Evolutionary conservation across 2,797 vertebrate species (phyloP).

Genomic region (Champsocephalus esox): DNA sequence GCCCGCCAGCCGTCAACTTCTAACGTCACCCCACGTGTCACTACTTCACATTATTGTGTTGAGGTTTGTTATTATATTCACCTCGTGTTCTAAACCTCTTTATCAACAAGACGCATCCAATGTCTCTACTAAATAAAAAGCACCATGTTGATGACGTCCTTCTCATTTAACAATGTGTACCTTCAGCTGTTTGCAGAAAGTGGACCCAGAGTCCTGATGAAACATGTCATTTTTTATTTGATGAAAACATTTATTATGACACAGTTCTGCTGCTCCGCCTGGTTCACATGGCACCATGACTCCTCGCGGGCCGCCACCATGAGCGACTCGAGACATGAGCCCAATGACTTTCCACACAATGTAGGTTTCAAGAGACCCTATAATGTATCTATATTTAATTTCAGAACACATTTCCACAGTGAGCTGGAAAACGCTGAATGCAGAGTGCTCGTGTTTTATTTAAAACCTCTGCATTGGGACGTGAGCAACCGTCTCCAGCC

Average conservation of each 20-base stretch:
- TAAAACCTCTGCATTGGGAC: not conserved
- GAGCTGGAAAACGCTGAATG: not conserved
- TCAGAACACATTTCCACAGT: not conserved
- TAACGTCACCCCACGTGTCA: no score
- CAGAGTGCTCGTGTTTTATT: not conserved
- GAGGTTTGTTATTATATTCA: not conserved
- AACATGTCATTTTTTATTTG: conserved; percentile 79
- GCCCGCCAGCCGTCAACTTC: no score
- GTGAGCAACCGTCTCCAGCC: not conserved
- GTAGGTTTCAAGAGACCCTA: not conserved
- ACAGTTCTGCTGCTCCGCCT: conserved; percentile 60
- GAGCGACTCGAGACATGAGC: not conserved
- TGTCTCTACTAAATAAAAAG: not conserved
- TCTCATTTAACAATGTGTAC: not conserved
- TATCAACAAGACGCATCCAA: not conserved
- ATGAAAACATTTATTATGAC: conserved; percentile 83
- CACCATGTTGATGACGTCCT: not conserved
- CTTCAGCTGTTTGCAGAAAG: not conserved
- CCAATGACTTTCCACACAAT: not conserved
- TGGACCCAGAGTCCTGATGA: conserved; percentile 38
- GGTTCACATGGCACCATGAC: conserved; percentile 55
- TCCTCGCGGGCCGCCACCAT: conserved; percentile 12
- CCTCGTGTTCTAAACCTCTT: not conserved
- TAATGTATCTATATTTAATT: not conserved
- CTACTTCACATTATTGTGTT: not conserved